Evolutionary conservation across 2,113 vertebrate species (phyloP).

Genomic region (Crotalus tigris): DNA sequence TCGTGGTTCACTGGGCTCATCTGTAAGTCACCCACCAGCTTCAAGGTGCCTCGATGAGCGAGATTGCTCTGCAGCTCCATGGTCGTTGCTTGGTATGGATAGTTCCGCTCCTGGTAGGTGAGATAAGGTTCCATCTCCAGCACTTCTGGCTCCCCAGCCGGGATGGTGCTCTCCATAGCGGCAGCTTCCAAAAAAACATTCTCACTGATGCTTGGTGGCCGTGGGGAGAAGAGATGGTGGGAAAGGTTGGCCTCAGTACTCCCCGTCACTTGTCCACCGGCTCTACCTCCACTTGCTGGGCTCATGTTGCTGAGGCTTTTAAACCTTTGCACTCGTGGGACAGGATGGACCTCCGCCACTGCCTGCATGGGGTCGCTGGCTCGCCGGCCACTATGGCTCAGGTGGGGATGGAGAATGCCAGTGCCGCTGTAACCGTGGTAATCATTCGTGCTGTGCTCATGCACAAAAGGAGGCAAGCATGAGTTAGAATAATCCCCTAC

Average conservation of each 20-base stretch:
- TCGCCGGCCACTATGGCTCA: constrained; percentile 71
- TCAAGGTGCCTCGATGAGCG: constrained; percentile 60
- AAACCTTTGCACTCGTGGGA: constrained; percentile 82
- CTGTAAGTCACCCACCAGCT: constrained; percentile 42
- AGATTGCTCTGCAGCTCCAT: constrained; percentile 61
- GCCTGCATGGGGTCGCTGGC: constrained; percentile 87
- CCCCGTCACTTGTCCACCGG: constrained; percentile 64
- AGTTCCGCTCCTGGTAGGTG: constrained; percentile 66
- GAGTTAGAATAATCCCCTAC: constrained; percentile 70
- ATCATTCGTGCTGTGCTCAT: constrained; percentile 78
- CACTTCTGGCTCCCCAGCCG: constrained; percentile 60
- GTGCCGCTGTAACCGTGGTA: constrained; percentile 76
- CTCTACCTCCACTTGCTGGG: constrained; percentile 64
- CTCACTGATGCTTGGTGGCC: constrained; percentile 88
- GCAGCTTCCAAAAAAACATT: constrained; percentile 80
- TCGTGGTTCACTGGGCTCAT: constrained; percentile 53
- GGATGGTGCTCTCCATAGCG: constrained; percentile 57
- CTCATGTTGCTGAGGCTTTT: constrained; percentile 83
- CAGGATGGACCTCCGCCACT: constrained; percentile 65
- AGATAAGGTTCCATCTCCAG: constrained; percentile 76
- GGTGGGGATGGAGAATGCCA: constrained; percentile 70
- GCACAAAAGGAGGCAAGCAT: constrained; percentile 65
- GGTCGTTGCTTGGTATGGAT: constrained; percentile 50
- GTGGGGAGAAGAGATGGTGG: constrained; percentile 83
- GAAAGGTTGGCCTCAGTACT: constrained; percentile 75